Percentiles rank a stretch among this genome's conserved stretches.
These are phyloP conservation scores for Antheraea mylitta DNA, from an alignment of 1,140 invertebrate species.

Conservation along the genomic window DNA sequence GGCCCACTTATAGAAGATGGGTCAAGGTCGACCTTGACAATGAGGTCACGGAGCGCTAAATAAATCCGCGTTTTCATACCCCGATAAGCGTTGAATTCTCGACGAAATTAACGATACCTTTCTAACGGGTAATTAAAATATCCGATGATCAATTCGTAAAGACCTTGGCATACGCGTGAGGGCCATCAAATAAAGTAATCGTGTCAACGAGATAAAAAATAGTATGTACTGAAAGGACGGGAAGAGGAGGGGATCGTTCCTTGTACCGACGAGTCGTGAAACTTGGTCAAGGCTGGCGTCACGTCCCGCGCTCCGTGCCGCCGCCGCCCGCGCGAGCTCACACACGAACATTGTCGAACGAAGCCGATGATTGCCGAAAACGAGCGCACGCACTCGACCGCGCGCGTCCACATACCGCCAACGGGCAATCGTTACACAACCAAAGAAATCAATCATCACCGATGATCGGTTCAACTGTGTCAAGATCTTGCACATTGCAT, in stretches of 20 bases:
- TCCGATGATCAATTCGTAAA: conserved; percentile 19
- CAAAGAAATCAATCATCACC: conserved; percentile 68
- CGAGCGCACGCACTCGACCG: too few species aligned
- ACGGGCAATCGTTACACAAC: conserved; percentile 59
- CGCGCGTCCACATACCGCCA: conserved; percentile 47
- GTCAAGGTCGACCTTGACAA: conserved; percentile 64
- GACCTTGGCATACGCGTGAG: conserved; percentile 54
- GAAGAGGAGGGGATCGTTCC: conserved; percentile 75
- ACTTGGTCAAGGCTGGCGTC: conserved; percentile 73
- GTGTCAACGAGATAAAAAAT: conserved; percentile 72
- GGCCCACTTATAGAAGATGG: conserved; percentile 60
- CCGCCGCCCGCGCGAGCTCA: conserved; percentile 44
- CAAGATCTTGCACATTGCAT: conserved; percentile 60
- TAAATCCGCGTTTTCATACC: not conserved
- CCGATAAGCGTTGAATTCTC: not conserved
- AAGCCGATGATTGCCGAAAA: too few species aligned
- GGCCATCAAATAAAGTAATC: conserved; percentile 63
- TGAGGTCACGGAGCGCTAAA: conserved; percentile 30
- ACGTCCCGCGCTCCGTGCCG: conserved; percentile 37
- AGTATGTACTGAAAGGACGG: conserved; percentile 70
- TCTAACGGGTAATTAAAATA: conserved; percentile 9
- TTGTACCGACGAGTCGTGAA: conserved; percentile 74
- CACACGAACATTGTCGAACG: conserved; percentile 31
- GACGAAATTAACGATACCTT: conserved; percentile 9
- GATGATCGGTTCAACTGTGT: conserved; percentile 66